Evolutionary conservation across 2,888 invertebrate species (phyloP).

Genomic region (Tanaodytes sp.): DNA sequence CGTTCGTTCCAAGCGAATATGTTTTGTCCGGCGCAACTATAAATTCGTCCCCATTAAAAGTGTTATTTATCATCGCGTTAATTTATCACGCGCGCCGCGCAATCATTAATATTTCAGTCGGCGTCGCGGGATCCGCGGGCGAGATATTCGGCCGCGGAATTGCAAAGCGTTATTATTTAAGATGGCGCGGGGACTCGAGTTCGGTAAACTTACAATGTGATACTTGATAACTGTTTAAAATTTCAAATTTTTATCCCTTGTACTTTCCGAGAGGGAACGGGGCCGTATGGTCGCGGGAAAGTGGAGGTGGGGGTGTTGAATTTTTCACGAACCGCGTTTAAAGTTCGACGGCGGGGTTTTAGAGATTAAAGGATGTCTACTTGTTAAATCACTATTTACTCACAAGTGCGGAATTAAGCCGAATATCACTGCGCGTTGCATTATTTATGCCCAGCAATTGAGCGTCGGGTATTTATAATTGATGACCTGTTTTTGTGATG

Average conservation of each 20-base stretch:
- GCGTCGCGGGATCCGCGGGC: conserved; percentile 29
- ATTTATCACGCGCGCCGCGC: conserved; percentile 33
- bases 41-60: conserved; percentile 41
- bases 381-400: conserved; percentile 48
- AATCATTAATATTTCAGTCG: conserved; percentile 45
- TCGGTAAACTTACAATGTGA: conserved; percentile 47
- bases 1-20: conserved; percentile 33
- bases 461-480: conserved; percentile 7
- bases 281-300: conserved; percentile 26
- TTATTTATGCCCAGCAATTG: conserved; percentile 24
- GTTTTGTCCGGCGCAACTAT: conserved; percentile 42
- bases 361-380: conserved; percentile 47
- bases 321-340: conserved; percentile 48
- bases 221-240: conserved; percentile 53
- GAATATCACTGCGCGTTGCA: conserved; percentile 23
- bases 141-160: conserved; percentile 33
- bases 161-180: conserved; percentile 49
- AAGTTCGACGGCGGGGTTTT: conserved; percentile 47
- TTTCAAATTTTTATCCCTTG: conserved; percentile 52
- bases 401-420: conserved; percentile 25
- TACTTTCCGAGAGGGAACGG: conserved; percentile 43
- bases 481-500: neutral
- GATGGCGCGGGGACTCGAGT: conserved; percentile 37
- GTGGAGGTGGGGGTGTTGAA: conserved; percentile 42
- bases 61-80: conserved; percentile 46